A percentile compares a stretch with the other conserved stretches of the same genome.
Evolutionary conservation across 2,113 vertebrate species (phyloP).

Genomic region (Epinephelus lanceolatus): DNA sequence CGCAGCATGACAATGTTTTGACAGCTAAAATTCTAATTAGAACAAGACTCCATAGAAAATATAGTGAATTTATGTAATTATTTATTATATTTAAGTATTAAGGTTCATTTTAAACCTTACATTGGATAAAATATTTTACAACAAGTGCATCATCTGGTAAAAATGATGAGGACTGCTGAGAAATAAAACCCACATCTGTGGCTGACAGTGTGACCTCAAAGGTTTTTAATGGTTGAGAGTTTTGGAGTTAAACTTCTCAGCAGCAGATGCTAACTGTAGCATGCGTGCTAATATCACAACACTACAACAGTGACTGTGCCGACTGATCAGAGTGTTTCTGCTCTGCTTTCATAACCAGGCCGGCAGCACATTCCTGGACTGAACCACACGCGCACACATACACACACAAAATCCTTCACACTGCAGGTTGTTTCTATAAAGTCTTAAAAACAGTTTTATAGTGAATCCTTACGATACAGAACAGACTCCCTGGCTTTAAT

Average conservation of each 20-base stretch:
- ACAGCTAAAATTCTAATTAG: too few relatives aligned
- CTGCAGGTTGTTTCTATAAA: background rate
- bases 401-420: background rate
- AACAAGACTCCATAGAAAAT: too few relatives aligned
- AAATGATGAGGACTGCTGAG: too few relatives aligned
- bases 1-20: too few relatives aligned
- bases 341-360: conserved; percentile 41
- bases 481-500: background rate
- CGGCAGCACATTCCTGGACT: conserved; percentile 19
- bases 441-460: background rate
- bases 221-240: background rate
- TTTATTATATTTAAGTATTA: too few relatives aligned
- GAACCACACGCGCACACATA: background rate
- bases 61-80: too few relatives aligned
- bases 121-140: too few relatives aligned
- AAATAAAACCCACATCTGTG: too few relatives aligned
- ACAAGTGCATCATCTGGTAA: too few relatives aligned
- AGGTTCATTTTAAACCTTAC: too few relatives aligned
- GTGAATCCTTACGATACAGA: background rate
- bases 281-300: background rate
- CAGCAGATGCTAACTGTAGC: conserved; percentile 2
- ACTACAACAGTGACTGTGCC: background rate
- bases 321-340: conserved; percentile 14
- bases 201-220: too few relatives aligned
- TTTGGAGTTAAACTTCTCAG: background rate